Evolutionary conservation across 2,113 vertebrate species (phyloP).

Genomic region (Zapornia atra): DNA sequence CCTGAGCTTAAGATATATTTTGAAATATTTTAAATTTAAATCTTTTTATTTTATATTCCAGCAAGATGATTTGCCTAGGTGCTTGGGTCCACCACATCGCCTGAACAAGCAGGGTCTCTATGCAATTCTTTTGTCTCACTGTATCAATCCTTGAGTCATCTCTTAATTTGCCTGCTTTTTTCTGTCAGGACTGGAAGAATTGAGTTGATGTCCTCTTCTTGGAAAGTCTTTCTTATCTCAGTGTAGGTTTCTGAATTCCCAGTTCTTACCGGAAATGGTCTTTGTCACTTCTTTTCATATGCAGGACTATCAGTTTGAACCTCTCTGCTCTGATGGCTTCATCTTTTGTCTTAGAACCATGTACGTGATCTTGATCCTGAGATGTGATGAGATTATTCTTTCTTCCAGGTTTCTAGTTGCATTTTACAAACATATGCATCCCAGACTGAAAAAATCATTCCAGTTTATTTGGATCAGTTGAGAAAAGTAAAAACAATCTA

Average conservation of each 20-base stretch:
- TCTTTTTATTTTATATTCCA: not conserved
- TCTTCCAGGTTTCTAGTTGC: not conserved
- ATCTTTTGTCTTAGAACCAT: not conserved
- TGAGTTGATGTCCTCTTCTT: not conserved
- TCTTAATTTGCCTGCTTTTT: not conserved
- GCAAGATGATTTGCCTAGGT: not conserved
- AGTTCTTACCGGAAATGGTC: not conserved
- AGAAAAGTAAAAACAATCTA: not conserved
- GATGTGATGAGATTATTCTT: not conserved
- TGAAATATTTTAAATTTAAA: not conserved
- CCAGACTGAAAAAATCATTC: not conserved
- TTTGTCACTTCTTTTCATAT: not conserved
- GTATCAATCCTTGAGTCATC: not conserved
- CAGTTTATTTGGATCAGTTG: not conserved
- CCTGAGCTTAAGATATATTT: not conserved
- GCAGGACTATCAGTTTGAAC: not conserved
- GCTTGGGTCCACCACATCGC: rapidly evolving
- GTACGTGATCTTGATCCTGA: not conserved
- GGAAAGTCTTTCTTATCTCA: not conserved
- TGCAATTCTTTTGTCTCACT: not conserved
- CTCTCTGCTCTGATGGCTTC: not conserved
- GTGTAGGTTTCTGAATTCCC: not conserved
- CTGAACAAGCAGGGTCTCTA: not conserved
- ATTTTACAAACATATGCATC: not conserved
- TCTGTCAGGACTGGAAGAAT: not conserved